Evolutionary conservation across 2,113 vertebrate genomes (phyloP).

Genomic region (Hystrix brachyura): DNA sequence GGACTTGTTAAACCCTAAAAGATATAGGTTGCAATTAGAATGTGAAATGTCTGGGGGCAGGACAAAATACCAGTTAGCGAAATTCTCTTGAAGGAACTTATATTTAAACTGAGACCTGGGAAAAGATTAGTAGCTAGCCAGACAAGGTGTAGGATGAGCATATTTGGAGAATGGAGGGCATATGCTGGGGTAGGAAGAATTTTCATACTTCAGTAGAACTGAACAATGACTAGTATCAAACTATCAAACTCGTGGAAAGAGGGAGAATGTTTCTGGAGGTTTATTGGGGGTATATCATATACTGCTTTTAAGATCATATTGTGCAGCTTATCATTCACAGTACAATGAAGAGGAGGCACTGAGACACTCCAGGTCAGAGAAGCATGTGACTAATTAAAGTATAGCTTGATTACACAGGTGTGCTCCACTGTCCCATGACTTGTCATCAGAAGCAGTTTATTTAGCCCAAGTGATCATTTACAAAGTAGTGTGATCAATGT

Average conservation of each 20-base stretch:
- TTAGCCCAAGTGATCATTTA: conserved; percentile 59
- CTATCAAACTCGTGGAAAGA: background rate
- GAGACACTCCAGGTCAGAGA: background rate
- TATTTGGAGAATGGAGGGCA: background rate
- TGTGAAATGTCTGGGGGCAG: background rate
- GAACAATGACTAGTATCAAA: background rate
- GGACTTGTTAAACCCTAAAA: background rate
- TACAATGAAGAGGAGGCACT: background rate
- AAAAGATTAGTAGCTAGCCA: background rate
- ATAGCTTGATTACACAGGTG: background rate
- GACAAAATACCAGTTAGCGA: background rate
- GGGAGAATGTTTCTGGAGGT: background rate
- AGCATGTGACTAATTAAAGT: conserved; percentile 11
- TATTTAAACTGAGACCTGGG: background rate
- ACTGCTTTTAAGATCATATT: background rate
- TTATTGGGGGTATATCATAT: background rate
- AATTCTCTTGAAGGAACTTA: background rate
- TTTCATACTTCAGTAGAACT: background rate
- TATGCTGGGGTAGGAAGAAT: background rate
- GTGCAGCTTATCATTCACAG: background rate
- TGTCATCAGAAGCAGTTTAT: conserved; percentile 65
- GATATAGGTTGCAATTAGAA: background rate
- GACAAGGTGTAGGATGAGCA: background rate
- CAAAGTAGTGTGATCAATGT: conserved; percentile 34
- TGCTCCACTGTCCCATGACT: conserved; percentile 36